Conservation (phyloP, 2,797 vertebrate species). For the Myotis pilosus region DNA sequence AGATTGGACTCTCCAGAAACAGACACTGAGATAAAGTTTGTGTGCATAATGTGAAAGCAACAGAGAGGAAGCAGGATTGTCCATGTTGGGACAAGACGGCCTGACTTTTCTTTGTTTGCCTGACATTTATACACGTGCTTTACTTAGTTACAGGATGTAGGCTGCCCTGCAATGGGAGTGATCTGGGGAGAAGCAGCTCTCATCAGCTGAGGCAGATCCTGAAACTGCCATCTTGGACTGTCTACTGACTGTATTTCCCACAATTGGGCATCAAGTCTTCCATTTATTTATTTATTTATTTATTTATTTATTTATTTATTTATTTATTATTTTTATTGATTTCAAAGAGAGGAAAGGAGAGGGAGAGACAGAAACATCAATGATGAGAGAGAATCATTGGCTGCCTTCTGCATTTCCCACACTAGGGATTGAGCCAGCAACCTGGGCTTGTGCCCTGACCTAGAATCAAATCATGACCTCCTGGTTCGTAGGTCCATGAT, state of each 20-base stretch:
- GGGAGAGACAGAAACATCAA: too few species aligned
- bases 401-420: too few species aligned
- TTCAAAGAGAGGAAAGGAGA: too few species aligned
- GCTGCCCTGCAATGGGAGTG: background rate
- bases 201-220: background rate
- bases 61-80: background rate
- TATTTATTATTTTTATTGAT: too few species aligned
- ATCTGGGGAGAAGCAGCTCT: background rate
- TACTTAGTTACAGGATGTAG: background rate
- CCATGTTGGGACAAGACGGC: background rate
- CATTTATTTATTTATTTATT: too few species aligned
- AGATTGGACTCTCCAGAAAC: background rate
- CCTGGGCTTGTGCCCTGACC: too few species aligned
- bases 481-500: too few species aligned
- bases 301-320: too few species aligned
- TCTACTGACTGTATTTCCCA: background rate
- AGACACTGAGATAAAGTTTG: background rate
- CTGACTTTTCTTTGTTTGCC: background rate
- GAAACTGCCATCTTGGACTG: background rate
- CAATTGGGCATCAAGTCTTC: background rate
- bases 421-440: too few species aligned
- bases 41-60: background rate
- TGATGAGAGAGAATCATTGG: too few species aligned
- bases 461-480: too few species aligned
- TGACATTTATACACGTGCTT: background rate